Evolutionary conservation across 2,797 vertebrate genomes (phyloP).

Genomic region (Chloroceryle amazona): DNA sequence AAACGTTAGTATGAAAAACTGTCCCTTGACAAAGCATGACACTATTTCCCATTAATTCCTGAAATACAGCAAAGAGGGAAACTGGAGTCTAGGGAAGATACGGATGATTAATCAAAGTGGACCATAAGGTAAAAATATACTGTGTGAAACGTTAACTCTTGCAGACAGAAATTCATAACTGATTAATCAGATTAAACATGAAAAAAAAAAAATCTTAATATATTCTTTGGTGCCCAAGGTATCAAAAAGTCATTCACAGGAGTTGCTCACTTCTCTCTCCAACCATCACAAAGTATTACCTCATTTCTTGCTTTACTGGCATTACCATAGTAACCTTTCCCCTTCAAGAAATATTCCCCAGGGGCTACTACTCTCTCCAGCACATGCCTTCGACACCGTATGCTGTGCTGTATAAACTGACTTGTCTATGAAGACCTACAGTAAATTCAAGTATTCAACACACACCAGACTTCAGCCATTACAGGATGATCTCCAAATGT

Average conservation of each 20-base stretch:
- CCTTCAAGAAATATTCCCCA: slow-evolving; percentile 38
- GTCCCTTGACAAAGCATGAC: slow-evolving; percentile 72
- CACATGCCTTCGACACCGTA: slow-evolving; percentile 31
- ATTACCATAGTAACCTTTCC: slow-evolving; percentile 55
- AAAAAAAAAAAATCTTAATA: slow-evolving; percentile 1
- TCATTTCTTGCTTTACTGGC: slow-evolving; percentile 64
- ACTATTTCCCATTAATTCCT: slow-evolving; percentile 74
- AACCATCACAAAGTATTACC: slow-evolving; percentile 43
- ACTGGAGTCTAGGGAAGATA: slow-evolving; percentile 67
- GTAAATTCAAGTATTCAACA: neutral
- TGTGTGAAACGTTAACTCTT: slow-evolving; percentile 20
- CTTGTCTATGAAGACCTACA: neutral
- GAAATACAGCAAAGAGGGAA: slow-evolving; percentile 68
- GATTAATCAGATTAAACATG: slow-evolving; percentile 56
- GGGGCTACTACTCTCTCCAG: neutral
- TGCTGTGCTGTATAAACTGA: slow-evolving; percentile 13
- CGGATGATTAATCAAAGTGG: slow-evolving; percentile 74
- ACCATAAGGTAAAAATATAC: slow-evolving; percentile 55
- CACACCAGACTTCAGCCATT: neutral
- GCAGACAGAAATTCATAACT: slow-evolving; percentile 28
- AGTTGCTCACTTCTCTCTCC: neutral
- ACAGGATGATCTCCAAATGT: slow-evolving; percentile 31
- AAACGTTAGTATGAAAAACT: slow-evolving; percentile 77
- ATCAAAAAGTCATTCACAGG: slow-evolving; percentile 35
- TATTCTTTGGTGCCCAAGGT: slow-evolving; percentile 8